Conservation (phyloP, 2,797 vertebrate species). For the Odontamblyopus rebecca region DNA sequence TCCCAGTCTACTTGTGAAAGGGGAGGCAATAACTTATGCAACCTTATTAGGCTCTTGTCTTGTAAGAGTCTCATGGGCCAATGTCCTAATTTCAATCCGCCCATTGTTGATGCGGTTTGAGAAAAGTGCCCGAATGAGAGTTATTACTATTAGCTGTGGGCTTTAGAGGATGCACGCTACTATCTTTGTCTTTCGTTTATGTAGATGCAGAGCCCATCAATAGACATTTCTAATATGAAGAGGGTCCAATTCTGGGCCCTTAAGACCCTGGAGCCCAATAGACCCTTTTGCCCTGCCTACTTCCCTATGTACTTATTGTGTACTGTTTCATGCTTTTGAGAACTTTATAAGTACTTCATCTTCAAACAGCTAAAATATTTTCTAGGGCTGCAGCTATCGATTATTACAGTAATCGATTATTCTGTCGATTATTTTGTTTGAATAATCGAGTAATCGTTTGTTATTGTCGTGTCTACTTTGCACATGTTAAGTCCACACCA, state of each 20-base stretch:
- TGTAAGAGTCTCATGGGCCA: conserved; percentile 53
- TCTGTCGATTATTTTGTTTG: too few species aligned
- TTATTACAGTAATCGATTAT: too few species aligned
- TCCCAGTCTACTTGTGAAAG: conserved; percentile 56
- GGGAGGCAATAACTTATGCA: conserved; percentile 66
- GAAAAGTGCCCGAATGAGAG: conserved; percentile 31
- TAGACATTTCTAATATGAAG: too few species aligned
- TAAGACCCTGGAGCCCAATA: too few species aligned
- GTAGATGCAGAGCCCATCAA: background rate
- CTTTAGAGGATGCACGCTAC: background rate
- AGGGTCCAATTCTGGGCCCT: too few species aligned
- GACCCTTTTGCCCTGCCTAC: too few species aligned
- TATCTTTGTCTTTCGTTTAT: conserved; percentile 18
- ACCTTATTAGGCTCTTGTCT: conserved; percentile 64
- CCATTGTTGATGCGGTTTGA: conserved; percentile 43
- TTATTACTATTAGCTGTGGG: background rate
- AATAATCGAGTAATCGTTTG: too few species aligned
- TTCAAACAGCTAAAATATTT: background rate
- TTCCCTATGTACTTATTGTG: too few species aligned
- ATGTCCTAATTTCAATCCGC: conserved; percentile 53
- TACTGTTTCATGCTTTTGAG: background rate
- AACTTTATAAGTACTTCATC: background rate
- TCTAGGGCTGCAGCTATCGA: too few species aligned
- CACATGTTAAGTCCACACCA: too few species aligned
- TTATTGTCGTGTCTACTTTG: too few species aligned